Conservation (phyloP, 2,797 vertebrate species). For the Sphenodon punctatus region DNA sequence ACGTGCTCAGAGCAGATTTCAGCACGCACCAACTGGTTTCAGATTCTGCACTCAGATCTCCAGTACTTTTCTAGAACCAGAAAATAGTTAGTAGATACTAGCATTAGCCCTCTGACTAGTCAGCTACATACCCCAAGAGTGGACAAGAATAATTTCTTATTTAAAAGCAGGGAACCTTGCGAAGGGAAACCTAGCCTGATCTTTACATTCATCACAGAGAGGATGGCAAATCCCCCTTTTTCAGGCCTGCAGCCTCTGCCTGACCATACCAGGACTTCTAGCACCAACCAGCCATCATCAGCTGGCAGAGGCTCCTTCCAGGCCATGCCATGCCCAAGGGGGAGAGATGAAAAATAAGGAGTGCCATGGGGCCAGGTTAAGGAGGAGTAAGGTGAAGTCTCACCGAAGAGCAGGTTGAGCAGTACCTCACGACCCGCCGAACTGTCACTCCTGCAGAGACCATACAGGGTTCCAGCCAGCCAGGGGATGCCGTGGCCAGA, state of each 20-base stretch:
- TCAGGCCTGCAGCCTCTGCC: too few species aligned
- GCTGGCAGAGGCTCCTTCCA: too few species aligned
- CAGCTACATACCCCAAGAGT: not conserved
- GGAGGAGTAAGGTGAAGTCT: constrained; percentile 29
- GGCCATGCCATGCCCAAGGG: too few species aligned
- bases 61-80: not conserved
- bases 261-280: too few species aligned
- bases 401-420: constrained; percentile 94
- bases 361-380: not conserved
- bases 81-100: not conserved
- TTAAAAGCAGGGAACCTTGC: not conserved
- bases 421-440: constrained; percentile 90
- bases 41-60: not conserved
- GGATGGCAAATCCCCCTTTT: not conserved
- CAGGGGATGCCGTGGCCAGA: constrained; percentile 95
- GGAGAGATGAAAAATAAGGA: too few species aligned
- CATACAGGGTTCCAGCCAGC: constrained; percentile 88
- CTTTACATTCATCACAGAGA: not conserved
- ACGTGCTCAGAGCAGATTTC: too few species aligned
- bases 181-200: not conserved
- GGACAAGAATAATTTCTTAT: not conserved
- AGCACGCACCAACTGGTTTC: too few species aligned
- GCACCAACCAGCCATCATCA: not conserved
- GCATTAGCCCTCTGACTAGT: not conserved
- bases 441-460: constrained; percentile 89